A percentile compares a stretch with the other conserved stretches of the same genome.
Evolutionary conservation across 2,797 vertebrate genomes (phyloP).

Genomic region (Ficedula albicollis): DNA sequence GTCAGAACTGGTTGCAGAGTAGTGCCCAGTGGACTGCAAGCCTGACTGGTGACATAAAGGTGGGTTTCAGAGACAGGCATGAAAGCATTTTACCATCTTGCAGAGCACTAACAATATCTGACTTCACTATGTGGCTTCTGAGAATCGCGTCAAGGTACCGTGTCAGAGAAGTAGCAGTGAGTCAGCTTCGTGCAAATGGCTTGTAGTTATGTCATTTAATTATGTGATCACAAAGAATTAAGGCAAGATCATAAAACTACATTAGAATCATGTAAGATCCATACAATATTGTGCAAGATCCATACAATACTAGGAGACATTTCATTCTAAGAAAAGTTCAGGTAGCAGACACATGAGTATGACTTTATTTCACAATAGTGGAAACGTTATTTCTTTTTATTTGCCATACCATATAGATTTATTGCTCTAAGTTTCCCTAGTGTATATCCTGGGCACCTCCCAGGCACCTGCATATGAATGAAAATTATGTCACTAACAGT

Average conservation of each 20-base stretch:
- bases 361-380: neutral
- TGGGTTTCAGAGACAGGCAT: neutral
- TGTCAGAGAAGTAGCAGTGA: neutral
- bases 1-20: neutral
- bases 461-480: neutral
- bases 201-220: neutral
- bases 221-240: neutral
- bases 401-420: neutral
- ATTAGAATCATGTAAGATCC: neutral
- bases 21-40: neutral
- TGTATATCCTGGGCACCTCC: neutral
- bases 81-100: neutral
- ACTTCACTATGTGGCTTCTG: neutral
- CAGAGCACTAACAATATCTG: neutral
- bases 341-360: neutral
- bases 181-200: neutral
- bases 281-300: neutral
- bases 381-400: neutral
- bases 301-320: neutral
- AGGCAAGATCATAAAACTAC: neutral
- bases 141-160: neutral
- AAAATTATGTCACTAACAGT: neutral
- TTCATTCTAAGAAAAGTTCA: neutral
- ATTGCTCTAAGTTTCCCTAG: neutral
- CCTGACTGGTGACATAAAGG: neutral